A percentile compares a stretch with the other conserved stretches of the same genome.
Conservation (phyloP, 2,113 vertebrate species). For the Ochotona princeps region DNA sequence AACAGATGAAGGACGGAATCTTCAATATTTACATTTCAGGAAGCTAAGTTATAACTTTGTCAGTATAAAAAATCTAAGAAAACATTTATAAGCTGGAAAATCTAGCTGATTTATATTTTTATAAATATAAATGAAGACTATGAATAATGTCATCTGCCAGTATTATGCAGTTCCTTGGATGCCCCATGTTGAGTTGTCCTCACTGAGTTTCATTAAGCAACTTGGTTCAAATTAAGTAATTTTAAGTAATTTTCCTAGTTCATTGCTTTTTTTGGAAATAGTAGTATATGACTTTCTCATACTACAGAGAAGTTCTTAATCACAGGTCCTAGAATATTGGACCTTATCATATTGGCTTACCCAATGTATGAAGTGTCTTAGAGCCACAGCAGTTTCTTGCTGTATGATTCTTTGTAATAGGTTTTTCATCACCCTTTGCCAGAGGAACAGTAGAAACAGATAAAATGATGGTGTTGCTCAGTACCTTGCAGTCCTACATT, state of each 20-base stretch:
- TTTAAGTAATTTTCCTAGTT: background rate
- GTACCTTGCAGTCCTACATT: background rate
- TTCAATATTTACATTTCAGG: background rate
- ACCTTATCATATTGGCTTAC: background rate
- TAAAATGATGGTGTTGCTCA: background rate
- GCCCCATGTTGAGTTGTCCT: accelerated
- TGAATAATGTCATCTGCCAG: too few species aligned
- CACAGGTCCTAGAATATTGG: background rate
- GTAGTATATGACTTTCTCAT: background rate
- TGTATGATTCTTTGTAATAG: background rate
- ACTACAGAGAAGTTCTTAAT: background rate
- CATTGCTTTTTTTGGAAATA: background rate
- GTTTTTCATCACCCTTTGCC: background rate
- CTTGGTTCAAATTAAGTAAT: background rate
- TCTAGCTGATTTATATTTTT: background rate
- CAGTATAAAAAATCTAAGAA: background rate
- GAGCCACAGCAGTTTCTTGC: background rate
- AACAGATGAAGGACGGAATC: too few species aligned
- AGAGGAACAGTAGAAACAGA: background rate
- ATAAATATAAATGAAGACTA: background rate
- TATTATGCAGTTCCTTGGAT: background rate
- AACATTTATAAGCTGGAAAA: background rate
- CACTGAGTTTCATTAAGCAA: background rate
- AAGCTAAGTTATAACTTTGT: background rate
- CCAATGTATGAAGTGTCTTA: background rate